Evolutionary conservation across 2,888 invertebrate species (phyloP).

Genomic region (Theodoxus fluviatilis): DNA sequence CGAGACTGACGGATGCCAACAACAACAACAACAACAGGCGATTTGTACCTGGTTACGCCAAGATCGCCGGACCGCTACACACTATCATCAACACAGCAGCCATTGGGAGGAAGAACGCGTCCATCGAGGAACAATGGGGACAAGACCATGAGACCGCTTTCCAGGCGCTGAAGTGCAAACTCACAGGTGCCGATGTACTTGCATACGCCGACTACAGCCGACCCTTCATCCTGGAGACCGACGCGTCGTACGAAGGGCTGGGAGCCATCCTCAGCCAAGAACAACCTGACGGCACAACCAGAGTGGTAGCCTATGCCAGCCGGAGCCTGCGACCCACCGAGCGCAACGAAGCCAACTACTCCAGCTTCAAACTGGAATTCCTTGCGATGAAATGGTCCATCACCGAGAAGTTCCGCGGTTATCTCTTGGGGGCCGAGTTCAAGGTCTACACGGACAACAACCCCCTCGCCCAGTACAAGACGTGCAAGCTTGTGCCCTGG

Average conservation of each 20-base stretch:
- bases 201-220: constrained; percentile 28
- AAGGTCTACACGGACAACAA: constrained; percentile 23
- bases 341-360: constrained; percentile 21
- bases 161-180: constrained; percentile 16
- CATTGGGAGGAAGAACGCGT: neutral
- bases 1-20: too few relatives aligned
- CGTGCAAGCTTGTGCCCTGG: constrained; percentile 14
- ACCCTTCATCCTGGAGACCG: constrained; percentile 28
- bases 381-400: constrained; percentile 13
- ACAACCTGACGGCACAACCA: constrained; percentile 3
- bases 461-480: constrained; percentile 24
- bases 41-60: constrained; percentile 8
- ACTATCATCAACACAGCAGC: neutral
- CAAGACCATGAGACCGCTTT: constrained; percentile 21
- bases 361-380: constrained; percentile 20
- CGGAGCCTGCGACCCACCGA: constrained; percentile 24
- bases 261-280: constrained; percentile 21
- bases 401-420: constrained; percentile 5
- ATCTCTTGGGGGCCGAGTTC: neutral
- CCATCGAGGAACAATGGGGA: constrained; percentile 17
- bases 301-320: constrained; percentile 25
- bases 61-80: constrained; percentile 6
- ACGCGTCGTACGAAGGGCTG: constrained; percentile 21
- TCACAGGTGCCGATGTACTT: constrained; percentile 18
- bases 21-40: too few relatives aligned